A percentile compares a stretch with the other conserved stretches of the same genome.
These are phyloP conservation scores for Stichodactyla helianthus DNA, from an alignment of 64 coral and sea anemone genomes.

Conservation along the genomic window DNA sequence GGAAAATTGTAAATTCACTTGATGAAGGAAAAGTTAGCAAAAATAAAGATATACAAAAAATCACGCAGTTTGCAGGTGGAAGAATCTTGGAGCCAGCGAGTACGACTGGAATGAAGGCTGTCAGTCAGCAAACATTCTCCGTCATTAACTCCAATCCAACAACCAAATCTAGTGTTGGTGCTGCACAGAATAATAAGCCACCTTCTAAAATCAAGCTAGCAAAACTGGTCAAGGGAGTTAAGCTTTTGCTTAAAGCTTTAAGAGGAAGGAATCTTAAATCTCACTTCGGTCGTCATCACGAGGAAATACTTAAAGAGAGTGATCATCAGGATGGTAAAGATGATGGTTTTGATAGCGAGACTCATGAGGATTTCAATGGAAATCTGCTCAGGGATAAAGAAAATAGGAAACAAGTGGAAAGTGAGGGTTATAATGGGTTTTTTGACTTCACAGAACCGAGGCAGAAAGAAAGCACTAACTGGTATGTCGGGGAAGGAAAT, in stretches of 20 bases:
- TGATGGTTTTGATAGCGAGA: neutral
- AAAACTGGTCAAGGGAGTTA: neutral
- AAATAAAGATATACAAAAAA: neutral
- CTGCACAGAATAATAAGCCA: neutral
- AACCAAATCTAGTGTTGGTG: neutral
- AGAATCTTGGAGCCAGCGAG: neutral
- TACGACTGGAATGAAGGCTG: neutral
- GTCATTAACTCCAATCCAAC: slow-evolving; percentile 5
- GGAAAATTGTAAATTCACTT: neutral
- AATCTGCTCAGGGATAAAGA: neutral
- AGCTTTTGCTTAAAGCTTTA: neutral
- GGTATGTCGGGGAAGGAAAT: neutral
- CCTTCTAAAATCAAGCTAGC: neutral
- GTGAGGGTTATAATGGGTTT: neutral
- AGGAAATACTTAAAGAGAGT: neutral
- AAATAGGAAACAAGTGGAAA: neutral
- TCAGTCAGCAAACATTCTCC: neutral
- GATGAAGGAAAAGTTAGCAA: neutral
- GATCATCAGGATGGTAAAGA: neutral
- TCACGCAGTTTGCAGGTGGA: slow-evolving; percentile 9
- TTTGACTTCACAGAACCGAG: neutral
- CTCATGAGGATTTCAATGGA: neutral
- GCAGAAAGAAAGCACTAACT: neutral
- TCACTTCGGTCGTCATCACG: neutral
- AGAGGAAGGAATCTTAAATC: neutral